phyloP scores from a whole-genome alignment of 1,140 invertebrate species.

The Trichomalopsis sarcophagae region DNA sequence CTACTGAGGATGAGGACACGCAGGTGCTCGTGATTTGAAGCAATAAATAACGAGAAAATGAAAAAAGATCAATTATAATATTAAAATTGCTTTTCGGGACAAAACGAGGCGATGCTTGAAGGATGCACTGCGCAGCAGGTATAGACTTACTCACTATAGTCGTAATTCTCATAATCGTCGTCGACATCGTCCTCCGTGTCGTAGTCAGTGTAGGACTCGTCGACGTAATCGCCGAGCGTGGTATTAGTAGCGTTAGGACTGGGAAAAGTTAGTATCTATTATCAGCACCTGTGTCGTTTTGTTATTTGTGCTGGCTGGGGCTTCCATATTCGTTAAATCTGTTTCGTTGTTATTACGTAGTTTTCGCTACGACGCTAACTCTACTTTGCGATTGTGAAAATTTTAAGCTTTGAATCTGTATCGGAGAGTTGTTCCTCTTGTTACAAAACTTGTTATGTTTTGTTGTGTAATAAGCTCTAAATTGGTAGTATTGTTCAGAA shows the following conservation, averaged over 20 bases:
- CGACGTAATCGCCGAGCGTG: constrained; percentile 66
- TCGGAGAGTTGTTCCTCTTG: neutral
- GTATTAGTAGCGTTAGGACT: constrained; percentile 72
- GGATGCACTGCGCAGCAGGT: constrained; percentile 13
- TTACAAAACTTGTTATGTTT: neutral
- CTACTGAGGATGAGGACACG: neutral
- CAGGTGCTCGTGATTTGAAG: neutral
- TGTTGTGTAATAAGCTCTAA: neutral
- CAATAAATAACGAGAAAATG: neutral
- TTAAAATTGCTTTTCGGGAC: neutral
- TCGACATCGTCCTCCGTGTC: constrained; percentile 72
- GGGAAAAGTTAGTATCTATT: constrained; percentile 59
- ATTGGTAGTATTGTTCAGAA: neutral
- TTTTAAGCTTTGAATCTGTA: neutral
- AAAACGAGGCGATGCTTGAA: constrained; percentile 1
- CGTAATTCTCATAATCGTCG: constrained; percentile 72
- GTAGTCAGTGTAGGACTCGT: constrained; percentile 71
- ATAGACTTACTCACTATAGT: constrained; percentile 72
- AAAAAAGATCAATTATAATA: neutral
- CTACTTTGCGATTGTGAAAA: neutral
- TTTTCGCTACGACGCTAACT: constrained; percentile 47
- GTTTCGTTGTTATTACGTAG: constrained; percentile 16
- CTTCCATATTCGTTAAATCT: constrained; percentile 43
- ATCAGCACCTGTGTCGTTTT: constrained; percentile 38
- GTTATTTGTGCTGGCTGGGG: constrained; percentile 40